Base-by-base conservation (phyloP, 2,113 vertebrate species). In the Otolemur garnettii region DNA sequence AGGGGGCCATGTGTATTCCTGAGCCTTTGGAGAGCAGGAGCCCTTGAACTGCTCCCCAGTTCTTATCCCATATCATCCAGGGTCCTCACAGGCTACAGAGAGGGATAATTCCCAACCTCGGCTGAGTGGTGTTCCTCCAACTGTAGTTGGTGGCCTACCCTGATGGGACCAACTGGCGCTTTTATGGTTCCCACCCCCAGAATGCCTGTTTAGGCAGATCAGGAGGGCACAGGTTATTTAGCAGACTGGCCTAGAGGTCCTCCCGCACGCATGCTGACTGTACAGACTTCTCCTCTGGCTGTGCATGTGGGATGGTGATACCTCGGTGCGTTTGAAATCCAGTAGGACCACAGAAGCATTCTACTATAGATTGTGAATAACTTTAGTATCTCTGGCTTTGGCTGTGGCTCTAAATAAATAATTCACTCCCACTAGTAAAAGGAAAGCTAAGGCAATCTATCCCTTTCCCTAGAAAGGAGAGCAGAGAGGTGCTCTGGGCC, bases 251-350 rank as follows among this genome's bases (percentile, higher is more conserved):
- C 45, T 50, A 50, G 45, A 50, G 45, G 45, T 50, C 45, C 45
- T 50, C 10, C 45, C 45, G 8, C 50, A 3, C 2, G 24, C 30
- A 21, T 57, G 2, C 33, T 1, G 9, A 28, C 33, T 3, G 2
- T 7, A 53, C 45, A 30, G 33, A 12, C 14, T 35, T 5, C 13
- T 55, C 22, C 26, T 19, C 9, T 6, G 11, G 50, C 15, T 35
- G 33, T 7, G 28, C 2, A 0, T 1, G 0, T 7, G 5, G n/a
- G 13, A 0, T 0, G 1, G 19, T 10, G 53, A 53, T 1, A 4
- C 28, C 9, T 50, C 11, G 0, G 53, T 13, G 22, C 28, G 6
- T 4, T 53, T 90, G 28, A 15, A 26, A 24, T 78, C 86, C 2
- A 2, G 55, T 11, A 13, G 42, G 45, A 35, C 28, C 50, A 1